A percentile compares a stretch with the other conserved stretches of the same genome.
Evolutionary conservation across 1,140 invertebrate genomes (phyloP).

Genomic region (Brachystomella parvula): DNA sequence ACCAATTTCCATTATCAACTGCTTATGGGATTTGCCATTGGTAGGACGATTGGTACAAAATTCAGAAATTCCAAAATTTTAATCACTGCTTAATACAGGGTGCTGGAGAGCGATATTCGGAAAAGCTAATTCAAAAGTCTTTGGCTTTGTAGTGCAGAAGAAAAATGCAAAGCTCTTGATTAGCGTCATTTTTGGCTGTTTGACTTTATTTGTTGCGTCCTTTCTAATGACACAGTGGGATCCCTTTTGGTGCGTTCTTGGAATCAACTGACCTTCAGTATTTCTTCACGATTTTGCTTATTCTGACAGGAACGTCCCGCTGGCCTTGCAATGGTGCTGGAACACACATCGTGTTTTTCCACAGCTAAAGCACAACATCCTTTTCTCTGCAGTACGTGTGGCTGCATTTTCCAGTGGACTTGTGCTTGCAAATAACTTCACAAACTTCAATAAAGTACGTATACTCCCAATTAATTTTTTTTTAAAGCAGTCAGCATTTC

Average conservation of each 20-base stretch:
- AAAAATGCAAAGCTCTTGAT: neutral
- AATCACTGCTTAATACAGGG: neutral
- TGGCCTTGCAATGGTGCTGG: neutral
- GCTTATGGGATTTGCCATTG: neutral
- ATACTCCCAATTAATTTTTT: neutral
- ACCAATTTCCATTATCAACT: neutral
- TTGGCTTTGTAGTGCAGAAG: neutral
- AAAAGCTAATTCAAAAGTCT: neutral
- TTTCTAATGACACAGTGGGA: neutral
- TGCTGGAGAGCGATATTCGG: neutral
- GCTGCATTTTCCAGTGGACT: neutral
- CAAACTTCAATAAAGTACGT: neutral
- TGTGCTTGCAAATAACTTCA: neutral
- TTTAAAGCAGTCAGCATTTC: neutral
- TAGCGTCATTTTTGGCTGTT: neutral
- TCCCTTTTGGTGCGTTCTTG: neutral
- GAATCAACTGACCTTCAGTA: neutral
- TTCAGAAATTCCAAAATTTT: neutral
- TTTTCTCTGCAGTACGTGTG: neutral
- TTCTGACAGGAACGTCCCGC: neutral
- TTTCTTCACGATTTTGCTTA: neutral
- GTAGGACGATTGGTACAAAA: too few species aligned
- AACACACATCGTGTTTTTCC: neutral
- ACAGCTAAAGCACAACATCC: neutral
- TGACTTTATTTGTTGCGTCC: neutral